Evolutionary conservation across 2,113 vertebrate genomes (phyloP).

Genomic region (Poeciliopsis turrubarensis): DNA sequence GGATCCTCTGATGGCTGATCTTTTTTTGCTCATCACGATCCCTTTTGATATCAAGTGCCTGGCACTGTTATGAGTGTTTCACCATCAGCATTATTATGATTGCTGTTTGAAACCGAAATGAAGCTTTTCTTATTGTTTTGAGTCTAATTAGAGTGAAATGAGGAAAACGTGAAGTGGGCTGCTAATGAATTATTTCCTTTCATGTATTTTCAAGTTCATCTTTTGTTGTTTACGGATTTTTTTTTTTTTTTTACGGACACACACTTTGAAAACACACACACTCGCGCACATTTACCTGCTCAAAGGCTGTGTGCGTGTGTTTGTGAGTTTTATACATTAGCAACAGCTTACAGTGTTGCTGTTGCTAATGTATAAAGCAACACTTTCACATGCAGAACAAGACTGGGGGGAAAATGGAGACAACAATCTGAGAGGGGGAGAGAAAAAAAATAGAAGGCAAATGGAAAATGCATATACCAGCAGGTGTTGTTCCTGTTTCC

Average conservation of each 20-base stretch:
- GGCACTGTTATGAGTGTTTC: conserved; percentile 51
- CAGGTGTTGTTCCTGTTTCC: conserved; percentile 32
- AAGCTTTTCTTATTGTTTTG: conserved; percentile 69
- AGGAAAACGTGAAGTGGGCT: conserved; percentile 59
- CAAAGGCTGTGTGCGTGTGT: conserved; percentile 22
- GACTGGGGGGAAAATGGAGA: conserved; percentile 15
- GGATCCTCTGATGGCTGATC: conserved; percentile 63
- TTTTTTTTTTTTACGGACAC: conserved; percentile 24
- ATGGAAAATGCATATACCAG: conserved; percentile 21
- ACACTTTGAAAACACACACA: conserved; percentile 9
- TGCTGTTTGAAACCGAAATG: conserved; percentile 65
- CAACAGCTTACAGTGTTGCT: conserved; percentile 13
- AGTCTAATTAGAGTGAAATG: conserved; percentile 75
- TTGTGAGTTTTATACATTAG: conserved; percentile 34
- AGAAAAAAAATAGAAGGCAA: background rate
- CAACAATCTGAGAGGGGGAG: background rate
- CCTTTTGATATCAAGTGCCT: conserved; percentile 55
- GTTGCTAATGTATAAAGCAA: conserved; percentile 23
- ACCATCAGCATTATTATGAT: conserved; percentile 62
- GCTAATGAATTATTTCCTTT: conserved; percentile 77
- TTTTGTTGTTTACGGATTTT: conserved; percentile 62
- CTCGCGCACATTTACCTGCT: conserved; percentile 38
- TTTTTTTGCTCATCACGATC: conserved; percentile 50
- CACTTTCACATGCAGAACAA: conserved; percentile 42
- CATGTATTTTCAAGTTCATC: conserved; percentile 56